Conservation (phyloP, 1,140 invertebrate genomes). For the Oscheius sp. region DNA sequence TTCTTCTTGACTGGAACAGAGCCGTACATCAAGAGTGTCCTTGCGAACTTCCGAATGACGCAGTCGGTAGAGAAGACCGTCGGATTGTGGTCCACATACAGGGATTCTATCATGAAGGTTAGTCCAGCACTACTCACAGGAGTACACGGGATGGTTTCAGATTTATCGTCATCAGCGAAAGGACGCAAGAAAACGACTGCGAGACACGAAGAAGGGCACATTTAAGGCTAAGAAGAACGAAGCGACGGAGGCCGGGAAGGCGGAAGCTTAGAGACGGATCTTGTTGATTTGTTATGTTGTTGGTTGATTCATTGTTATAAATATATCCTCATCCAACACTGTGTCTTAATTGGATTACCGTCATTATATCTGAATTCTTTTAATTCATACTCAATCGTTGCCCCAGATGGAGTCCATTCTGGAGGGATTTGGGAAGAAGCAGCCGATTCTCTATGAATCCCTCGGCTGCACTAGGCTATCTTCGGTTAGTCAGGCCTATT, state of each 20-base stretch:
- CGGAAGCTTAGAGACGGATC: too few species aligned
- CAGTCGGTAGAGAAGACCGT: slow-evolving; percentile 23
- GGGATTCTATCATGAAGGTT: slow-evolving; percentile 32
- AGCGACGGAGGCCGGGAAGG: neutral
- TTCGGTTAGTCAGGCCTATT: neutral
- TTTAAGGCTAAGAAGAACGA: neutral
- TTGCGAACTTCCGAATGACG: slow-evolving; percentile 19
- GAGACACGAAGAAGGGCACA: neutral
- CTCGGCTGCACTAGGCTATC: slow-evolving; percentile 6
- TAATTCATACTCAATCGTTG: neutral
- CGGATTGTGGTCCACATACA: slow-evolving; percentile 20
- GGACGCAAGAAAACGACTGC: neutral
- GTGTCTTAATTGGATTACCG: too few species aligned
- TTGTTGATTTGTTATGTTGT: slow-evolving; percentile 15
- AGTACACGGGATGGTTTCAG: neutral
- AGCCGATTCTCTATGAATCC: slow-evolving; percentile 9
- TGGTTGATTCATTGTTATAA: too few species aligned
- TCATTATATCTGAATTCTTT: neutral
- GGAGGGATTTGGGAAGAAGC: neutral
- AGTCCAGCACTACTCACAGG: neutral
- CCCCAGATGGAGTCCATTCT: slow-evolving; percentile 3
- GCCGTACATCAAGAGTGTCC: slow-evolving; percentile 16
- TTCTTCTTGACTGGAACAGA: neutral
- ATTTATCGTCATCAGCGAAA: neutral
- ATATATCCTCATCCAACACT: too few species aligned